These are phyloP conservation scores for Oenanthe oenanthe DNA, from an alignment of 2,113 vertebrate species.

Conservation along the genomic window DNA sequence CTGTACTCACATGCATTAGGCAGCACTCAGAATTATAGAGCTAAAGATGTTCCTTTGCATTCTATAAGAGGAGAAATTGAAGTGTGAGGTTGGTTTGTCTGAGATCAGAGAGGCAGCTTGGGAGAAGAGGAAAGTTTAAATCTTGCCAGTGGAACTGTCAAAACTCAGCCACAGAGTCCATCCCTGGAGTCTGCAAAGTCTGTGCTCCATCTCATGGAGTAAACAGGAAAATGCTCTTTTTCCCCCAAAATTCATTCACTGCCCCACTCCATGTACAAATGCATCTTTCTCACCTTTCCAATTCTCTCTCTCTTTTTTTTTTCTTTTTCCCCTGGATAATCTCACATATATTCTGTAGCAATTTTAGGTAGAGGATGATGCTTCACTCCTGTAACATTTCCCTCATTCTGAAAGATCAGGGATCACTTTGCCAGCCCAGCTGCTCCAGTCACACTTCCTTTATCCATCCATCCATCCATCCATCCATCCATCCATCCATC, in stretches of 20 bases:
- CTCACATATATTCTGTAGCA: not conserved
- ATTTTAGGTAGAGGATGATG: not conserved
- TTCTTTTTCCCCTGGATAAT: rapidly evolving
- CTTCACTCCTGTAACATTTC: not conserved
- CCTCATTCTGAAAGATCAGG: not conserved
- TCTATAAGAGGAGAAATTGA: not conserved
- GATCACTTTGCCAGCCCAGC: not conserved
- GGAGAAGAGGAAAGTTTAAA: not conserved
- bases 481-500: too few relatives aligned
- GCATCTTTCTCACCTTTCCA: not conserved
- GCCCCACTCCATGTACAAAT: not conserved
- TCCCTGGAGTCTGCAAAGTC: not conserved
- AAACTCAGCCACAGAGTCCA: not conserved
- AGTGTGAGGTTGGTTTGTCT: not conserved
- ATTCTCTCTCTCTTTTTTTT: too few relatives aligned
- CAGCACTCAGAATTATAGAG: not conserved
- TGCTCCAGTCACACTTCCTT: not conserved
- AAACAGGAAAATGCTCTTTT: not conserved
- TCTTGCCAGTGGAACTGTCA: not conserved
- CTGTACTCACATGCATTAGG: not conserved
- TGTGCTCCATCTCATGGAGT: not conserved
- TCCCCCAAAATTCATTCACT: not conserved
- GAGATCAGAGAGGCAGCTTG: not conserved
- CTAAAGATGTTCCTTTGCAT: not conserved
- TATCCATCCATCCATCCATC: too few relatives aligned